phyloP scores from a whole-genome alignment of 53 echinoderm and acorn worm species.

The Glandiceps talaboti region DNA sequence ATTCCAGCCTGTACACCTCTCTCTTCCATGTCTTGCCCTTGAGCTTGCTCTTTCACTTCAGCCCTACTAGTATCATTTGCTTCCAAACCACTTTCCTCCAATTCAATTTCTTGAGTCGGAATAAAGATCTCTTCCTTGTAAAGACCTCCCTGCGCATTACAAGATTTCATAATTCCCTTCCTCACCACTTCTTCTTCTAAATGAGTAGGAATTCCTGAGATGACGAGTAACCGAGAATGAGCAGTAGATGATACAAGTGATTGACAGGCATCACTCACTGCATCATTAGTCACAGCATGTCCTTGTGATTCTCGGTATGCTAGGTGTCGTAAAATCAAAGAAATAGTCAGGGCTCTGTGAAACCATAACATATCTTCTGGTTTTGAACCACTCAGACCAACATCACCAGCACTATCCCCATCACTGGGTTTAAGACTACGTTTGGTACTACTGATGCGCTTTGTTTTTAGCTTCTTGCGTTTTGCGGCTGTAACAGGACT shows the following conservation, averaged over 20 bases:
- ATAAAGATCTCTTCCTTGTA: constrained; percentile 68
- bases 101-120: constrained; percentile 26
- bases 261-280: constrained; percentile 68
- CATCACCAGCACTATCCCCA: constrained; percentile 51
- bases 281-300: constrained; percentile 39
- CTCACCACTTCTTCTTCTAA: constrained; percentile 47
- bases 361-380: constrained; percentile 87
- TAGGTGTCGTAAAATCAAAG: constrained; percentile 50
- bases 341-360: constrained; percentile 56
- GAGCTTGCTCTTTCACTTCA: not conserved
- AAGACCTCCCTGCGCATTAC: constrained; percentile 58
- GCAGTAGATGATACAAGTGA: constrained; percentile 26
- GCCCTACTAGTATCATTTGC: not conserved
- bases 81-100: not conserved
- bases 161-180: constrained; percentile 43
- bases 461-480: constrained; percentile 51
- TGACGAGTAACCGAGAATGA: constrained; percentile 47
- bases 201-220: constrained; percentile 56
- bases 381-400: constrained; percentile 27
- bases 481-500: constrained; percentile 48
- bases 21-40: not conserved
- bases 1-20: not conserved
- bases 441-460: constrained; percentile 36
- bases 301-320: constrained; percentile 39
- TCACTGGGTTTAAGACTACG: constrained; percentile 53